Evolutionary conservation across 1,140 invertebrate genomes (phyloP), one percentile per base, ranked within the genome.

Genomic region (Limonius californicus): DNA sequence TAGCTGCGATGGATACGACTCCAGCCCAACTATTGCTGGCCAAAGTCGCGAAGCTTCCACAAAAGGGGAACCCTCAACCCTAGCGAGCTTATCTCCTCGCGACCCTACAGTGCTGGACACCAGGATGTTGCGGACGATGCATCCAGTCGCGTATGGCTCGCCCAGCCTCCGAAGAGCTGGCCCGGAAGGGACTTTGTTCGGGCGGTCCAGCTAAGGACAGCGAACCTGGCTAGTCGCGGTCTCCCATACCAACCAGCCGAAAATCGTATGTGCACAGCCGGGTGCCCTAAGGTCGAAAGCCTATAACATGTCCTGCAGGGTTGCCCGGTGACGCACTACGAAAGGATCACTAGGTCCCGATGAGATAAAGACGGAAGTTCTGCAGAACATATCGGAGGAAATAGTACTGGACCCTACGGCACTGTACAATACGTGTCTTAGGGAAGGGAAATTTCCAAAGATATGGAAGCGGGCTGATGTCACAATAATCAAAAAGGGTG

Each of bases 191-290:
- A 68, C 18, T 65, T 53, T 39, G 57, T 64, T 14, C 54, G 56
- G 23, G 65, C 63, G 1, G 45, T 67, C 1, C 67, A 69, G 20
- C 62, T 67, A 0, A 21, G 67, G 2, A 66, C 62, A 11, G 54
- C 32, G 7, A 63, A 64, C 15, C 57, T 69, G 1, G 62, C 67
- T 3, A 68, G 64, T 7, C 19, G n/a, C 14, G 67, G 54, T 30
- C 35, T 66, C 8, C 64, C 64, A n/a, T n/a, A n/a, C n/a, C n/a
- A n/a, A n/a, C n/a, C n/a, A n/a, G n/a, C n/a, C n/a, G n/a, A n/a
- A n/a, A n/a, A n/a, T n/a, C n/a, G n/a, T n/a, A n/a, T n/a, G n/a
- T 32, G 27, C 11, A 11, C 7, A 14, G 42, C 42, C 7, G 42
- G 42, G 15, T 21, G 20, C 11, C 9, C 16, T 6, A 8, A 8